Evolutionary conservation across 2,113 vertebrate species (phyloP).

Genomic region (Callipepla squamata): DNA sequence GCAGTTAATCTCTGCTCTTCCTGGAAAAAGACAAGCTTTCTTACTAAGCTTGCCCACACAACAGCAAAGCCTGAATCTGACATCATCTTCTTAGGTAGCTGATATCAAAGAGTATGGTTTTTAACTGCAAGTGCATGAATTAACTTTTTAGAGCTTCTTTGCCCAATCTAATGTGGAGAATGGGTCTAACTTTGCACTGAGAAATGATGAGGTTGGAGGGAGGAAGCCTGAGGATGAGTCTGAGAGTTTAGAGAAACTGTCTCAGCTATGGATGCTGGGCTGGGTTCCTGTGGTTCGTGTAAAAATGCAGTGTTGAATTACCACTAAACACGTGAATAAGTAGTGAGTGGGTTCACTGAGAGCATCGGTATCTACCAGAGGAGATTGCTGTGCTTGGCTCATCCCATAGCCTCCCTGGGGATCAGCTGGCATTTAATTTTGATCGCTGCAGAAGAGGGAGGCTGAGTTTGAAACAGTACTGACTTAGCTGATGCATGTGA

Average conservation of each 20-base stretch:
- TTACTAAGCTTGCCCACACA: not conserved
- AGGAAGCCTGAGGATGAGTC: not conserved
- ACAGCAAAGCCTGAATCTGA: not conserved
- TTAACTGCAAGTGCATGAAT: not conserved
- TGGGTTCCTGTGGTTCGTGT: constrained; percentile 8
- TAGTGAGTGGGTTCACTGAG: not conserved
- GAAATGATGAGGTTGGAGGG: not conserved
- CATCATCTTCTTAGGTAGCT: not conserved
- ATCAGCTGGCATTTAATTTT: constrained; percentile 58
- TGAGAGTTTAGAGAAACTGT: not conserved
- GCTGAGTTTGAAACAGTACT: constrained; percentile 39
- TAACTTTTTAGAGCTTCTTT: not conserved
- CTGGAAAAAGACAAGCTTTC: not conserved
- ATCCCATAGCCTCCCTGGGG: constrained; percentile 13
- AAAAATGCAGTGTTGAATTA: constrained; percentile 4
- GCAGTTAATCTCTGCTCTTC: not conserved
- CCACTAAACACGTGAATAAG: constrained; percentile 5
- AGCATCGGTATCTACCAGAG: not conserved
- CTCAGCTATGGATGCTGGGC: not conserved
- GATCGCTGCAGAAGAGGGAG: constrained; percentile 40
- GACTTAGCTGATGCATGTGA: constrained; percentile 15
- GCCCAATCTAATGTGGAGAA: not conserved
- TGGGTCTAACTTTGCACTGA: not conserved
- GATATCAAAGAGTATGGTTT: not conserved
- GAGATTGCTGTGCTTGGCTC: constrained; percentile 22